Percentiles rank a stretch among this genome's conserved stretches.
phyloP scores from a whole-genome alignment of 2,113 vertebrate species.

The Sander lucioperca region DNA sequence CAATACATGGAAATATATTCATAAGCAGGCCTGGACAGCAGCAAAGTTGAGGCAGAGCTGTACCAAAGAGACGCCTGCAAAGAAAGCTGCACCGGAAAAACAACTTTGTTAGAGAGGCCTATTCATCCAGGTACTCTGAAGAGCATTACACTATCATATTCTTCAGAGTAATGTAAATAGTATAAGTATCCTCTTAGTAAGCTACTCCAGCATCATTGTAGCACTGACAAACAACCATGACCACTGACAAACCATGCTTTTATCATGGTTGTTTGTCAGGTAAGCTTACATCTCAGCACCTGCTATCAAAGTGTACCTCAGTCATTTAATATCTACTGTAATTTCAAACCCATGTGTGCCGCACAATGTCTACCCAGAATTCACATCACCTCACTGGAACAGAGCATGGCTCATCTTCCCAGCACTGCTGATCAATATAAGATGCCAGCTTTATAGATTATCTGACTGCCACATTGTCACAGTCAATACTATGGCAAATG shows the following conservation, averaged over 20 bases:
- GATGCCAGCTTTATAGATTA: conserved; percentile 30
- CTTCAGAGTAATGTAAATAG: conserved; percentile 27
- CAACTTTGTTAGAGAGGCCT: neutral
- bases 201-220: conserved; percentile 6
- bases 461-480: conserved; percentile 64
- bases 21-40: neutral
- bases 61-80: conserved; percentile 1
- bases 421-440: conserved; percentile 70
- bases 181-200: conserved; percentile 9
- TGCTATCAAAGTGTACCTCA: conserved; percentile 25
- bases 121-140: conserved; percentile 30
- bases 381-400: conserved; percentile 33
- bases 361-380: conserved; percentile 52
- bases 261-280: too few relatives aligned
- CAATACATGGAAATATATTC: conserved; percentile 19
- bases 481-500: conserved; percentile 80
- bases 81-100: conserved; percentile 15
- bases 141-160: conserved; percentile 11
- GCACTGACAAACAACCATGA: neutral
- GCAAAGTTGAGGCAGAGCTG: conserved; percentile 4
- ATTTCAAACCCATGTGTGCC: conserved; percentile 39
- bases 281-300: conserved; percentile 8
- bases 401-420: conserved; percentile 61
- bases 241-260: too few relatives aligned
- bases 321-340: conserved; percentile 50